Percentiles rank a stretch among this genome's conserved stretches.
These are phyloP conservation scores for Drosophila flavopinicola DNA, from an alignment of 2,888 invertebrate species.

Conservation along the genomic window DNA sequence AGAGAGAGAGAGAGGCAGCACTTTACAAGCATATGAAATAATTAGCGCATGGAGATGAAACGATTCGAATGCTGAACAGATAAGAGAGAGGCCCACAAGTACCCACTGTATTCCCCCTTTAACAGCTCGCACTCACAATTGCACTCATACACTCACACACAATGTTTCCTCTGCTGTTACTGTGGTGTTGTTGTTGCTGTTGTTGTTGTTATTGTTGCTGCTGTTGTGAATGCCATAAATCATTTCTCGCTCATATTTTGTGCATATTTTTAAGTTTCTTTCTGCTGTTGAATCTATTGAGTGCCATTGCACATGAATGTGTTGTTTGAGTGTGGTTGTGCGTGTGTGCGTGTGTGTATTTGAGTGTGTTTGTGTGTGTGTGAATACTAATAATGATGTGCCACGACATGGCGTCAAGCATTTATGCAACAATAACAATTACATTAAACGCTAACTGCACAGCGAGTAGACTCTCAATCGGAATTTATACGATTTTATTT, in stretches of 20 bases:
- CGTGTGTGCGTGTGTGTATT: conserved; percentile 15
- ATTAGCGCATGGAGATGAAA: conserved; percentile 73
- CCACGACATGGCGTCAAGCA: conserved; percentile 75
- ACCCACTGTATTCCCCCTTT: conserved; percentile 20
- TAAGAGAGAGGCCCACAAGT: conserved; percentile 42
- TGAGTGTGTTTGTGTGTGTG: conserved; percentile 25
- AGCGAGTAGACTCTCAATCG: conserved; percentile 39
- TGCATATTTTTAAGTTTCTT: conserved; percentile 69
- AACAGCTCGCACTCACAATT: conserved; percentile 16
- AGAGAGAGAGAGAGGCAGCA: conserved; percentile 37
- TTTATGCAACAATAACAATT: conserved; percentile 72
- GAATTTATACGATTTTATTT: conserved; percentile 51
- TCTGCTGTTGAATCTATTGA: conserved; percentile 54
- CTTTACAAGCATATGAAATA: conserved; percentile 71
- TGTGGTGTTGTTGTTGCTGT: conserved; percentile 15
- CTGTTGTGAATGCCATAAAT: conserved; percentile 71
- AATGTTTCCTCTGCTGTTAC: conserved; percentile 1
- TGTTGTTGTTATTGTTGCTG: conserved; percentile 21
- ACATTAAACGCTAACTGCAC: conserved; percentile 60
- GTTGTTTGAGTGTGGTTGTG: conserved; percentile 25
- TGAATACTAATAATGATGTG: conserved; percentile 70
- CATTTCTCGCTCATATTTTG: conserved; percentile 77
- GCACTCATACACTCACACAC: conserved; percentile 13
- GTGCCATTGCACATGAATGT: conserved; percentile 57
- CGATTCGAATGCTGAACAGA: conserved; percentile 60